A percentile compares a stretch with the other conserved stretches of the same genome.
Conservation (phyloP, 2,888 invertebrate genomes). For the Phorcus lineatus region DNA sequence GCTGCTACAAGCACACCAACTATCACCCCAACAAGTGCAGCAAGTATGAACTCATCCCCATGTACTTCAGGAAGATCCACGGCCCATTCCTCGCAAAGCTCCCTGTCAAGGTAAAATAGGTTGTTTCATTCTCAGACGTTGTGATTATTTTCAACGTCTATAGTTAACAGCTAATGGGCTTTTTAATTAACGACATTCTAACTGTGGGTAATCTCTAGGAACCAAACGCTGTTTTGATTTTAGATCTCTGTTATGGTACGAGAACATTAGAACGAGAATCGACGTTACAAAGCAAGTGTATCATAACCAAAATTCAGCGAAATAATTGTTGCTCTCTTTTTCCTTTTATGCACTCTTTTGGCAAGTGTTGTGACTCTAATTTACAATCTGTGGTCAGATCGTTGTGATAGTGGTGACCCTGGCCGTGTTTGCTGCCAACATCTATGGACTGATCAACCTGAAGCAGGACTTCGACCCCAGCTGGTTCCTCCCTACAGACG, state of each 20-base stretch:
- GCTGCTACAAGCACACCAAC: constrained; percentile 81
- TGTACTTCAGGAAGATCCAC: constrained; percentile 80
- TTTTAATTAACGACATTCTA: too few species aligned
- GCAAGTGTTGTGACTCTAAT: neutral
- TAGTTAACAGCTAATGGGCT: too few species aligned
- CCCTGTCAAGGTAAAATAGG: constrained; percentile 80
- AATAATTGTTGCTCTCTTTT: too few species aligned
- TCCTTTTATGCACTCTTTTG: too few species aligned
- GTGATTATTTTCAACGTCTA: too few species aligned
- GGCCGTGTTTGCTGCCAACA: constrained; percentile 80
- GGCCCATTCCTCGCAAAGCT: constrained; percentile 81
- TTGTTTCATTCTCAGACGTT: too few species aligned
- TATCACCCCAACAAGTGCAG: constrained; percentile 78
- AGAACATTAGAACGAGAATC: too few species aligned
- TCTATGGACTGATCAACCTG: constrained; percentile 81
- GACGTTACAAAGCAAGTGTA: too few species aligned
- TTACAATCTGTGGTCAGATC: constrained; percentile 73
- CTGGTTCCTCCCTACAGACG: constrained; percentile 86
- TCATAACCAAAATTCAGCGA: too few species aligned
- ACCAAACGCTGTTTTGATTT: too few species aligned
- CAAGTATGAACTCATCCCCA: constrained; percentile 79
- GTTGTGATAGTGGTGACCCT: constrained; percentile 81
- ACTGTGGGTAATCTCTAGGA: too few species aligned
- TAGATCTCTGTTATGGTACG: too few species aligned
- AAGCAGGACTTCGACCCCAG: constrained; percentile 87